Evolutionary conservation across 2,888 invertebrate genomes (phyloP).

Genomic region (Drosophila fungiperda): DNA sequence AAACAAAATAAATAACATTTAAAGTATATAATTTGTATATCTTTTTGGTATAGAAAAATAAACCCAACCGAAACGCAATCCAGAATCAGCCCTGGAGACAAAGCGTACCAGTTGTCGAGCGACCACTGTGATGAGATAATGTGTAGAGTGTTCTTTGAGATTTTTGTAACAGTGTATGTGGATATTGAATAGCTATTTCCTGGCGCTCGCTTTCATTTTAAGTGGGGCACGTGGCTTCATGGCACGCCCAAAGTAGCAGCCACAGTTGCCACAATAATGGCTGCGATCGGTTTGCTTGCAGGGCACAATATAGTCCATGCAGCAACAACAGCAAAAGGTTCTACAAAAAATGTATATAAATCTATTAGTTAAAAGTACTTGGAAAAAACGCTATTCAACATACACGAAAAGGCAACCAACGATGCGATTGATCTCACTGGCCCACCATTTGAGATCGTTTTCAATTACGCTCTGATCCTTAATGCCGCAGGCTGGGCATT

Average conservation of each 20-base stretch:
- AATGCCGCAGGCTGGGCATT: conserved; percentile 82
- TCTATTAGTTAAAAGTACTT: not conserved
- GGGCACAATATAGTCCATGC: conserved; percentile 78
- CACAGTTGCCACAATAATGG: conserved; percentile 84
- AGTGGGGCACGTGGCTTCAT: conserved; percentile 78
- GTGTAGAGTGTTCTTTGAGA: not conserved
- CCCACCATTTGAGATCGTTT: conserved; percentile 83
- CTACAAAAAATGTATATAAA: conserved; percentile 47
- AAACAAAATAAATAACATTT: not conserved
- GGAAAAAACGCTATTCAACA: conserved; percentile 29
- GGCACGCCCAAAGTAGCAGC: conserved; percentile 83
- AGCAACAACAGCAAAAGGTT: conserved; percentile 80
- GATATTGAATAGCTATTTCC: conserved; percentile 2
- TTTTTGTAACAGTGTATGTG: not conserved
- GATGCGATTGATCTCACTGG: conserved; percentile 78
- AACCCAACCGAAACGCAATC: not conserved
- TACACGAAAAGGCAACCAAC: conserved; percentile 83
- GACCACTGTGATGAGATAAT: conserved; percentile 9
- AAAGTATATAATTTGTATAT: not conserved
- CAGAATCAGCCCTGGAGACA: not conserved
- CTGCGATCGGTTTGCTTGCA: conserved; percentile 83
- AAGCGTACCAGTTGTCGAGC: not conserved
- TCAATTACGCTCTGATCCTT: conserved; percentile 74
- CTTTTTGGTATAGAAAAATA: not conserved
- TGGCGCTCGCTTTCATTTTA: conserved; percentile 45